Base-by-base conservation (phyloP, 2,888 invertebrate species). In the Euzetes globulus region DNA sequence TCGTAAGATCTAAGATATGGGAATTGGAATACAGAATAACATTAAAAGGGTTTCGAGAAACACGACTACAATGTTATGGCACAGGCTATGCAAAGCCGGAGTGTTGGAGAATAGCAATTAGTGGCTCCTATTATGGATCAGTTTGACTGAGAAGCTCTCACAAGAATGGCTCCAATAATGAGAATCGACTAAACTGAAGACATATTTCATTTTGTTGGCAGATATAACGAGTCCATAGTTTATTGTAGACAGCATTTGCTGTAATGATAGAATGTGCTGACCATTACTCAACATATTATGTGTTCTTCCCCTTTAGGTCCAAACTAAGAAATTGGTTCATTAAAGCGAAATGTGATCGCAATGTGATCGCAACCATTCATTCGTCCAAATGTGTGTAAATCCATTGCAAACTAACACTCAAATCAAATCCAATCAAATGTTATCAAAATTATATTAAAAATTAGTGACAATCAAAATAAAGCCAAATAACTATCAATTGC, bases 381-480 rank as follows among this genome's bases (percentile, higher is more conserved):
- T 19, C 19, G 22, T 15, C 22, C 22, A 27, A 27, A 27, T 41
- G 19, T 37, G 17, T 68, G 27, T 22, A 29, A 33, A 33, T 33
- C 33, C 33, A 33, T 33, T 29, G 33, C 13, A 74, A 71, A 33
- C 45, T 6, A 33, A 71, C 15, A 27, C 17, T n/a, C n/a, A 63
- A 63, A 73, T 71, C 22, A 22, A 37, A 71, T 33, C 29, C n/a
- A n/a, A 50, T 70, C n/a, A 73, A 71, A 71, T 45, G 33, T 29
- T 52, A 19, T 45, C 29, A 50, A 47, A 17, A 47, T 17, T 47
- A 17, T 13, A 47, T 13, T 13, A 47, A 9, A 41, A 41, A 47
- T 17, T 47, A n/a, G n/a, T 47, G n/a, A 47, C 13, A 47, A 47
- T 9, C 47, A 47, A 3, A 47, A 41, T 41, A 41, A 41, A 9